phyloP scores from a whole-genome alignment of 2,113 vertebrate genomes.

The Clarias magur region DNA sequence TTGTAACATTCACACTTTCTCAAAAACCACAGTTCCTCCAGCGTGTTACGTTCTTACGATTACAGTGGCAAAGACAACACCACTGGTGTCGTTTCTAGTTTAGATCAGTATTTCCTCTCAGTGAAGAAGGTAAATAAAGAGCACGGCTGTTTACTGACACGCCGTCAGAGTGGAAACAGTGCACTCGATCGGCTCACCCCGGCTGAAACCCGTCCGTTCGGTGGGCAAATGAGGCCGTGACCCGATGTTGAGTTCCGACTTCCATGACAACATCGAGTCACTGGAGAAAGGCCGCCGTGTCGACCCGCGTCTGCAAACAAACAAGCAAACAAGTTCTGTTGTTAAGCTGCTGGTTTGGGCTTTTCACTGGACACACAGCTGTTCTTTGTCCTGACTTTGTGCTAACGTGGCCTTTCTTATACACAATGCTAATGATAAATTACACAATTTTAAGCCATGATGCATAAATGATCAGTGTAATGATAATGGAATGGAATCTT shows the following conservation, averaged over 20 bases:
- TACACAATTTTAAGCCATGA: background rate
- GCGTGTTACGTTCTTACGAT: background rate
- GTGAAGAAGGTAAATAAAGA: slow-evolving; percentile 1
- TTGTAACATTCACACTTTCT: slow-evolving; percentile 42
- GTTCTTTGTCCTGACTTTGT: background rate
- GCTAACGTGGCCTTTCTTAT: background rate
- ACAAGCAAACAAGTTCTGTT: slow-evolving; percentile 55
- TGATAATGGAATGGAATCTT: too few relatives aligned
- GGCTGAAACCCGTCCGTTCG: background rate
- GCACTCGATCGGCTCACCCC: background rate
- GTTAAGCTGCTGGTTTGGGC: slow-evolving; percentile 50
- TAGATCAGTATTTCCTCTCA: slow-evolving; percentile 19
- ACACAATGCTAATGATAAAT: background rate
- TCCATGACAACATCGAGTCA: slow-evolving; percentile 46
- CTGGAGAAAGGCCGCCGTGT: slow-evolving; percentile 50
- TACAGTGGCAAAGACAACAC: background rate
- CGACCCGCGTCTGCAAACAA: slow-evolving; percentile 49
- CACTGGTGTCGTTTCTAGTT: background rate
- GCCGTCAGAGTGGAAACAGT: slow-evolving; percentile 11
- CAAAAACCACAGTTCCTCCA: slow-evolving; percentile 57
- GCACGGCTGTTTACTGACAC: slow-evolving; percentile 14
- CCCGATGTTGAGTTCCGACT: background rate
- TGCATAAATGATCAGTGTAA: background rate
- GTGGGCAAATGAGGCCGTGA: slow-evolving; percentile 40
- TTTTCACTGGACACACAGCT: background rate